These are phyloP conservation scores for Entomobrya multifasciata DNA, from an alignment of 2,888 invertebrate genomes.

Conservation along the genomic window DNA sequence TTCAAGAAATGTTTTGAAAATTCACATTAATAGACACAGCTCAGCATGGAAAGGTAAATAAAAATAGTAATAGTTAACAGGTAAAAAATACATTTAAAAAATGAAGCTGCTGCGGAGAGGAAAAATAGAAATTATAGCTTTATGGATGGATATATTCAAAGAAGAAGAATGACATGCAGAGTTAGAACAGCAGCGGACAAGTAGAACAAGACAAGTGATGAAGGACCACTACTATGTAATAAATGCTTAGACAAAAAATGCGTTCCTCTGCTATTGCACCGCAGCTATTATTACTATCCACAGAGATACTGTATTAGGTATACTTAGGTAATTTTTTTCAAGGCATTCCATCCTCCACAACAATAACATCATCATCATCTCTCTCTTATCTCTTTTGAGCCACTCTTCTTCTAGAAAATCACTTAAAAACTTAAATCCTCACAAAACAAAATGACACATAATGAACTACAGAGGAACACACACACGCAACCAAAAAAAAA, in stretches of 20 bases:
- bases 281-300: not conserved
- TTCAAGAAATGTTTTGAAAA: not conserved
- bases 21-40: constrained; percentile 31
- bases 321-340: constrained; percentile 1
- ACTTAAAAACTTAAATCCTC: constrained; percentile 1
- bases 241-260: constrained; percentile 1
- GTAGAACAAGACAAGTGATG: not conserved
- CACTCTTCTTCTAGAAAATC: constrained; percentile 34
- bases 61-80: not conserved
- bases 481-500: constrained; percentile 57
- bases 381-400: not conserved
- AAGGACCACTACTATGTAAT: not conserved
- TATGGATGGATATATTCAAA: not conserved
- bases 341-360: constrained; percentile 36
- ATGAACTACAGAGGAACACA: constrained; percentile 59
- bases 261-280: not conserved
- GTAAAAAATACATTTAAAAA: not conserved
- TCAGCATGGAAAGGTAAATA: constrained; percentile 26
- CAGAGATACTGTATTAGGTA: too few relatives aligned
- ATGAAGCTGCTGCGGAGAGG: constrained; percentile 2
- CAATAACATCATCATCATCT: too few relatives aligned
- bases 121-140: constrained; percentile 8
- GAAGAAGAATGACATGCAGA: constrained; percentile 20
- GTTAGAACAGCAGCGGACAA: not conserved
- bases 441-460: constrained; percentile 65